Evolutionary conservation across 2,113 vertebrate species (phyloP), one percentile per base, ranked within the genome.

Genomic region (Leptodactylus fuscus): DNA sequence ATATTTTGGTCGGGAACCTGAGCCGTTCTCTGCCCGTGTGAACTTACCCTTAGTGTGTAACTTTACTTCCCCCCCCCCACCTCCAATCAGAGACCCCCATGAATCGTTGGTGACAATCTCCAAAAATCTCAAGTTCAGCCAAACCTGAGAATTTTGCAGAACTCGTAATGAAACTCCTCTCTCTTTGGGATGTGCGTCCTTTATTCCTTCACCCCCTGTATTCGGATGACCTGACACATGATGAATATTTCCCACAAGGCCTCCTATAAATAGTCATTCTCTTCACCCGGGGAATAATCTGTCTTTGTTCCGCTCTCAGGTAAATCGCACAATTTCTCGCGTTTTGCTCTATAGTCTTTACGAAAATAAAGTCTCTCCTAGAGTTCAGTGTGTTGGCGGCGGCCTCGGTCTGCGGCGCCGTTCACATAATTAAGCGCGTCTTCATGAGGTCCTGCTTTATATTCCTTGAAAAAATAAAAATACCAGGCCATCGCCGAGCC

Each of bases 381-480:
- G 48, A 34, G 11, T 51, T 76, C 10, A 13, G 8, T 13, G 29
- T 78, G 55, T 22, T 55, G 74, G 44, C 15, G 36, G 77, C 53
- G 55, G 34, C 53, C 44, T 44, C 36, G 10, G 53, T 10, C 4
- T n/a, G 34, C 55, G 12, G 32, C n/a, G 38, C 24, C 36, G 51
- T 58, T 38, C 77, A 80, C 53, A 80, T 80, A 80, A 80, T 80
- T 60, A 80, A 80, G 53, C 22, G n/a, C 24, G 11, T 44, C 34
- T 60, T 80, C 77, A 44, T 80, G 77, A 80, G 58, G n/a, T 80
- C 51, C 55, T 69, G 80, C 44, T 81, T 81, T 81, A 67, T 81
- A 67, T 81, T 81, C 60, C n/a, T 9, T 18, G 10, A 46, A n/a
- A 58, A 62, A 80, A 80, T 27, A 80, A 80, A 80, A 60, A 80